Base-by-base conservation (phyloP, 2,113 vertebrate genomes). In the Albula goreensis region DNA sequence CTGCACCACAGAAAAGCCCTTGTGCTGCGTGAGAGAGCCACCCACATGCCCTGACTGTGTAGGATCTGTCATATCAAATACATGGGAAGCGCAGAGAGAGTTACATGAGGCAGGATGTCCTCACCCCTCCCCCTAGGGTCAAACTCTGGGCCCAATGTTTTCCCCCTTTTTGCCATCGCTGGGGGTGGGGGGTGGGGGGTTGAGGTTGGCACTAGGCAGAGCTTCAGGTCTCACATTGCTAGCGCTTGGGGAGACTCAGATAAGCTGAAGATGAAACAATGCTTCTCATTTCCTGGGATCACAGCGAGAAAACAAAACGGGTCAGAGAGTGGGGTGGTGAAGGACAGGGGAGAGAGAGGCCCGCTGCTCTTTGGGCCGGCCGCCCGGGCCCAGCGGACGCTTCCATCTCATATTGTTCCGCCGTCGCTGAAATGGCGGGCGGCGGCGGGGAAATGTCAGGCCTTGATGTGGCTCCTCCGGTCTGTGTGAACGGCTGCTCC, bases 271-370 rank as follows among this genome's bases (percentile, higher is more conserved):
- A 85, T 63, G 84, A 85, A 85, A 85, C 53, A 63, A 57, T 80
- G 78, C 79, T 85, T 63, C 80, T 80, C 79, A 85, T 80, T 85
- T 80, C 17, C 56, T 85, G 49, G 41, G 78, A 85, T 31, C 77
- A 60, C 19, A 48, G 77, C 78, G 31, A 57, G 2, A 25, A 41
- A 31, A 80, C 53, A 19, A 56, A 85, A 57, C 50, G 79, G 50
- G 78, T 50, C 50, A 25, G 41, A 80, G 77, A 80, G 78, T 63
- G 78, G 17, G 17, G 53, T 25, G 78, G 11, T 31, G 77, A 31
- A n/a, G 77, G 77, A 48, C 31, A 12, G 31, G 13, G 48, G 12
- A 31, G 12, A 13, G 13, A 78, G 12, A 31, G 12, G 4, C 5
- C 4, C 9, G 22, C 25, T 52, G 13, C 0, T 31, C 6, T 11